These are phyloP conservation scores for Danio jaintianensis DNA, from an alignment of 2,797 vertebrate genomes.

Conservation along the genomic window DNA sequence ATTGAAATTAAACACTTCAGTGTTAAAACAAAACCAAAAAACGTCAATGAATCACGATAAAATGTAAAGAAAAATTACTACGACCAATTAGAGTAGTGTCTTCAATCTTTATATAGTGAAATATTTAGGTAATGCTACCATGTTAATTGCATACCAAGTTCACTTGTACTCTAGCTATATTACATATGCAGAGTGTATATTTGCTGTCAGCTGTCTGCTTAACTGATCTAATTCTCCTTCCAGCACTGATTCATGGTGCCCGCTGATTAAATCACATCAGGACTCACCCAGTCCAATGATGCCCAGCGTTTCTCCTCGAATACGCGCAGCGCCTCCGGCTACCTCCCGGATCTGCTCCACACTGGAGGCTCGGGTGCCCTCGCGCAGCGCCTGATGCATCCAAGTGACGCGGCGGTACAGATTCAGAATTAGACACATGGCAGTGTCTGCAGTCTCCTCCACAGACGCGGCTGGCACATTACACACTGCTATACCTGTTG, in stretches of 20 bases:
- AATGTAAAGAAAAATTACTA: too few relatives aligned
- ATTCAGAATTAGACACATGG: conserved; percentile 84
- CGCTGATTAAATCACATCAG: not conserved
- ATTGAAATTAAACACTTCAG: too few relatives aligned
- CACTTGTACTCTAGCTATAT: not conserved
- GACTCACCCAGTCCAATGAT: conserved; percentile 84
- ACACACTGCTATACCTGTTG: conserved; percentile 83
- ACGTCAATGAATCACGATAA: too few relatives aligned
- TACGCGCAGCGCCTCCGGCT: conserved; percentile 83
- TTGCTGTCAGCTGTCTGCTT: not conserved
- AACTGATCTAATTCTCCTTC: not conserved
- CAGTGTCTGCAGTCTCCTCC: conserved; percentile 85
- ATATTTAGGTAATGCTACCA: too few relatives aligned
- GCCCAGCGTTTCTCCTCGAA: conserved; percentile 84
- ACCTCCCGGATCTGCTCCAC: conserved; percentile 86
- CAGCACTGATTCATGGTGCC: not conserved
- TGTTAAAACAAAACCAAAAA: too few relatives aligned
- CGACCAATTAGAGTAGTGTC: too few relatives aligned
- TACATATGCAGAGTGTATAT: not conserved
- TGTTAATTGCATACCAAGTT: not conserved
- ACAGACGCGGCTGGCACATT: conserved; percentile 84
- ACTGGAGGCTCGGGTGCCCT: conserved; percentile 81
- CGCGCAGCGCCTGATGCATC: conserved; percentile 84
- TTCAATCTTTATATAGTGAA: too few relatives aligned
- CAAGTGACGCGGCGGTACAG: conserved; percentile 84